Base-by-base conservation (phyloP, 1,140 invertebrate genomes). In the Neuroterus valhalla region DNA sequence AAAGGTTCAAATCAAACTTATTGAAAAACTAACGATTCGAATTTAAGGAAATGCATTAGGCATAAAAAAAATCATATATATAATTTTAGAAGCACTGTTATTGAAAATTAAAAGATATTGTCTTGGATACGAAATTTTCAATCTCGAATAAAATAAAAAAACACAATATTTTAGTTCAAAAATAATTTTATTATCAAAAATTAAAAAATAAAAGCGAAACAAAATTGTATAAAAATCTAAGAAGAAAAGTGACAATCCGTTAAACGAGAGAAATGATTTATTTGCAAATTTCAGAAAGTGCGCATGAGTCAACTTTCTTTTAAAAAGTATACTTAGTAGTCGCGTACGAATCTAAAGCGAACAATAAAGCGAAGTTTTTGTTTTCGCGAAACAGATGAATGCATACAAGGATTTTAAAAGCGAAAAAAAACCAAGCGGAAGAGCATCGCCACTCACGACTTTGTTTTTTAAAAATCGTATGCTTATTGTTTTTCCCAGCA, bases 321-420 rank as follows among this genome's bases (percentile, higher is more conserved):
- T 62, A n/a, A 38, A 62, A 62, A 62, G 55, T 62, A 62, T 31
- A 62, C 14, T 31, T 15, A 62, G 6, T 26, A 38, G n/a, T 62
- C 23, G 55, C 55, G 55, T 62, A 62, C n/a, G 31, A 38, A 62
- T 62, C 21, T 38, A 38, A 62, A 62, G 55, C 55, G 55, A 62
- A 62, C 55, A 62, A 31, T 31, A 62, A 62, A 23, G 55, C 55
- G 55, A 62, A 62, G 23, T 31, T 62, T 62, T 62, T 23, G 55
- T 62, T 62, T 62, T 14, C 55, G 21, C 55, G 26, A 62, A 62
- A 62, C 55, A 31, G 23, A 23, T 23, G 55, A 62, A 62, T 62
- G 55, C 31, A 62, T 23, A 62, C 31, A 62, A 62, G 23, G 23
- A 26, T 26, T 5, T 17, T 62, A 23, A 55, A 52, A 21, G 21